Conservation (phyloP, 2,797 vertebrate species). For the Platyrinchus mystaceus region DNA sequence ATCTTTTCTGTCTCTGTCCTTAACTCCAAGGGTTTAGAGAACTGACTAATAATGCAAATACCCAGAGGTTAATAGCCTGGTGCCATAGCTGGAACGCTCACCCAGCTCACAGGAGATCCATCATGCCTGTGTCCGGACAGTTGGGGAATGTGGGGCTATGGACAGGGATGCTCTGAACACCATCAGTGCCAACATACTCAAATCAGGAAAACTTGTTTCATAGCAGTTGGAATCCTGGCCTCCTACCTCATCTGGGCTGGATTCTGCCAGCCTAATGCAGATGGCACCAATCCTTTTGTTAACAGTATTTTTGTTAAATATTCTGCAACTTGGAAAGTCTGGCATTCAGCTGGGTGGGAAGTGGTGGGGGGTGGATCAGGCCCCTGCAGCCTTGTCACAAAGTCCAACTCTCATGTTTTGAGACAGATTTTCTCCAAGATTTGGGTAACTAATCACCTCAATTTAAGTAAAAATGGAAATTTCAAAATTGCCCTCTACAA, state of each 20-base stretch:
- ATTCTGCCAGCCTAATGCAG: background rate
- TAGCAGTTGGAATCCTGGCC: background rate
- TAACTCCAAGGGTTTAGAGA: conserved; percentile 60
- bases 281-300: background rate
- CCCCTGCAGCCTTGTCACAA: background rate
- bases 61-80: conserved; percentile 66
- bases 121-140: background rate
- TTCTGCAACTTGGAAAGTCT: background rate
- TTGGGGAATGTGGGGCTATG: background rate
- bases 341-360: background rate
- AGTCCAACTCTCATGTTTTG: rapidly evolving
- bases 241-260: background rate
- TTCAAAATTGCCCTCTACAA: background rate
- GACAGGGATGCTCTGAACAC: background rate
- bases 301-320: background rate
- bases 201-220: background rate
- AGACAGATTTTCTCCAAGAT: background rate
- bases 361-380: background rate
- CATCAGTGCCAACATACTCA: background rate
- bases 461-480: background rate
- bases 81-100: conserved; percentile 39
- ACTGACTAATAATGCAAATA: conserved; percentile 75
- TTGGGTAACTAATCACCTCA: background rate
- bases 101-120: conserved; percentile 19
- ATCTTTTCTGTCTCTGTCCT: background rate